phyloP scores from a whole-genome alignment of 2,797 vertebrate species.

The Gouania willdenowi region DNA sequence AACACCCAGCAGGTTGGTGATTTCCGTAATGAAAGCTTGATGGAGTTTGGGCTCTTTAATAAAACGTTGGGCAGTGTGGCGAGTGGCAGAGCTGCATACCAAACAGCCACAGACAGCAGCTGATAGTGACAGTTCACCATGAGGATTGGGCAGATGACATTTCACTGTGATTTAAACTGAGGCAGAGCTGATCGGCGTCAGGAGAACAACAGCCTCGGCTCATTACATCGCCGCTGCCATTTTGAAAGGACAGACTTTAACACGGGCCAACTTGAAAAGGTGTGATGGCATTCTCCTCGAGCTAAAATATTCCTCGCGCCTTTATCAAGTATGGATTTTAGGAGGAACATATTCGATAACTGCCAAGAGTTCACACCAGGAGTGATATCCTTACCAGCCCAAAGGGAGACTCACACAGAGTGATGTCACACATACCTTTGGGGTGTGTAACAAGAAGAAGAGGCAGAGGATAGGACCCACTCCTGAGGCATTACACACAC shows the following conservation, averaged over 20 bases:
- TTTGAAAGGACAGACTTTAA: slow-evolving; percentile 53
- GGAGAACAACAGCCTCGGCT: slow-evolving; percentile 13
- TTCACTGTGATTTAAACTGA: slow-evolving; percentile 41
- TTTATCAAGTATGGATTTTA: slow-evolving; percentile 31
- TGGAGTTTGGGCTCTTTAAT: slow-evolving; percentile 46
- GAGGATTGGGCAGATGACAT: slow-evolving; percentile 36
- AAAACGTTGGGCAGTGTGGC: slow-evolving; percentile 22
- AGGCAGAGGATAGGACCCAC: slow-evolving; percentile 7
- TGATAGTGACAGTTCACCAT: slow-evolving; percentile 17
- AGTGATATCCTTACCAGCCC: background rate
- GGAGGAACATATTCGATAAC: background rate
- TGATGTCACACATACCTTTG: slow-evolving; percentile 16
- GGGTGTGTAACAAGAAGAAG: slow-evolving; percentile 17
- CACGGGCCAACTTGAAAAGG: slow-evolving; percentile 13
- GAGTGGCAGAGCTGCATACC: slow-evolving; percentile 40
- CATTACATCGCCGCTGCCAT: slow-evolving; percentile 46
- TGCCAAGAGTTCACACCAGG: background rate
- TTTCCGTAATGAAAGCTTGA: slow-evolving; percentile 28
- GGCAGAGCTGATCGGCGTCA: slow-evolving; percentile 12
- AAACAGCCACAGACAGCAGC: slow-evolving; percentile 24
- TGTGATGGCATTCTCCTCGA: slow-evolving; percentile 14
- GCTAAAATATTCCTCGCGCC: background rate
- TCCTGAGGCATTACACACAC: slow-evolving; percentile 25
- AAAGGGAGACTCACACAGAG: background rate
- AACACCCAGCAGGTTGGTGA: slow-evolving; percentile 34